Percentiles rank a stretch among this genome's conserved stretches.
These are phyloP conservation scores for Magallana nippona DNA, from an alignment of 2,888 invertebrate species.

Conservation along the genomic window DNA sequence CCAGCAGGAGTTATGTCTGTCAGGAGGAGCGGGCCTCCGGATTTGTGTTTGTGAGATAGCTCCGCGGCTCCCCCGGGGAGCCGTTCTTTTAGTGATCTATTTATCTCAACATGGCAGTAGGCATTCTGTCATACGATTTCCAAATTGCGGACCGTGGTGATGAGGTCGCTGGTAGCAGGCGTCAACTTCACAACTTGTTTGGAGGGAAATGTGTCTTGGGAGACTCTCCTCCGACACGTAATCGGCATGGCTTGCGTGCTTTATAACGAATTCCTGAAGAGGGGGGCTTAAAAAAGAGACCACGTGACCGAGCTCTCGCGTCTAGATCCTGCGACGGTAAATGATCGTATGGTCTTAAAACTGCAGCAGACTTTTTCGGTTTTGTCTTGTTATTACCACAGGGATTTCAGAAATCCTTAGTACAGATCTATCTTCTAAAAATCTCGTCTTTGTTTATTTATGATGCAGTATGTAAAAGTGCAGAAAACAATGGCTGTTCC, in stretches of 20 bases:
- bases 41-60: constrained; percentile 8
- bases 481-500: no score
- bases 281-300: constrained; percentile 14
- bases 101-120: constrained; percentile 21
- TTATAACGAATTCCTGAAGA: constrained; percentile 39
- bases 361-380: not conserved
- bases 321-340: not conserved
- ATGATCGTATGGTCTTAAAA: not conserved
- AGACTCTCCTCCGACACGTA: constrained; percentile 40
- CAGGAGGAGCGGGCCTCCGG: no score
- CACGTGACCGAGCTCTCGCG: not conserved
- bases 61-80: not conserved
- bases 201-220: constrained; percentile 39
- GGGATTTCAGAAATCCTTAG: not conserved
- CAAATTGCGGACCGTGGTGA: constrained; percentile 42
- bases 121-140: constrained; percentile 38
- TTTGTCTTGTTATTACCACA: not conserved
- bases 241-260: constrained; percentile 41
- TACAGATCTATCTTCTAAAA: not conserved
- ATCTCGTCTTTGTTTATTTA: not conserved
- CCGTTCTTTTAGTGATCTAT: constrained; percentile 31
- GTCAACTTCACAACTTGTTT: constrained; percentile 45
- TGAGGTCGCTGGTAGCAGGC: constrained; percentile 39
- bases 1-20: not conserved
- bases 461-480: not conserved